Evolutionary conservation across 2,888 invertebrate species (phyloP), one percentile per base, ranked within the genome.

Genomic region (Taenaris catops): DNA sequence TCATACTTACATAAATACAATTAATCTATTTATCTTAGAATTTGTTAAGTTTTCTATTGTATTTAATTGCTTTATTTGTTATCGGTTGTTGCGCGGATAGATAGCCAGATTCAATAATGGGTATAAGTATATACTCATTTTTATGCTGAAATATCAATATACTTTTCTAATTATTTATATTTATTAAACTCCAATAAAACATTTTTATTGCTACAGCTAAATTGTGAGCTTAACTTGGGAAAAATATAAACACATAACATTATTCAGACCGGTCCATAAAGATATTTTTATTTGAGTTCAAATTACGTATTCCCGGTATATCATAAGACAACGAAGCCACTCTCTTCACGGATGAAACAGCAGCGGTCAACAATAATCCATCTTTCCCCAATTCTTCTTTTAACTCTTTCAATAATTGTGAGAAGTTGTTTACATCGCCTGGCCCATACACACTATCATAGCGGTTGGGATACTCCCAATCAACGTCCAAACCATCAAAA

Each of bases 401-500:
- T 20, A 92, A 49, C 56, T 92, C 91, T 51, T 76, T 81, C 0
- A 92, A 46, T 0, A 92, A 63, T 3, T 49, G 46, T 0, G 79
- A 75, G 40, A 83, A 91, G 53, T 90, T 90, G 2, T 80, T 49
- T 1, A 80, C 51, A 34, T 91, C 91, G 0, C 59, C 68, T 4
- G 37, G 20, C 0, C 71, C 73, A 10, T 89, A 72, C 0, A 70
- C 65, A 0, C 72, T 53, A 39, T 90, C 90, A 16, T 91, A 68
- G 25, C 89, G 86, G 26, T 76, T 88, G 0, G 93, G 92, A 48
- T 92, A 93, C 52, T 92, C 92, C 93, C 93, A 94, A 58, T 93
- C 93, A 0, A 93, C 26, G 53, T 94, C 93, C 0, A 93, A 71
- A 1, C 93, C 93, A 52, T 94, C 91, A 43, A 94, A 94, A 0